Evolutionary conservation across 2,797 vertebrate species (phyloP).

Genomic region (Pterois miles): DNA sequence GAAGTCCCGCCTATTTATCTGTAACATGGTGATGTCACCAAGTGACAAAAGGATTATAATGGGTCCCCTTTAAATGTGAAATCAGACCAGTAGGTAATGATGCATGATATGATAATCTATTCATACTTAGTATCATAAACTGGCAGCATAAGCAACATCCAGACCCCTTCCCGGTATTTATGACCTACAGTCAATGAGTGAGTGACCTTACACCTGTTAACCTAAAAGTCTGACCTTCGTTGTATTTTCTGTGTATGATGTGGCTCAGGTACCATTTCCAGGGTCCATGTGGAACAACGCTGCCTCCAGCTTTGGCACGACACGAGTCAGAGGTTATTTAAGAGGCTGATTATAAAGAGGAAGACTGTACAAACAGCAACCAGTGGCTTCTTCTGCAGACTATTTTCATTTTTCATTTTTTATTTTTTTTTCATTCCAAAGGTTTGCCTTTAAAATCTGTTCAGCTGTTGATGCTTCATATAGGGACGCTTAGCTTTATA

Average conservation of each 20-base stretch:
- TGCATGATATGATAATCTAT: not conserved
- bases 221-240: not conserved
- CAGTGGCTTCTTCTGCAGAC: constrained; percentile 4
- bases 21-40: no score
- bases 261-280: constrained; percentile 90
- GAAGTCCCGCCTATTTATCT: no score
- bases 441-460: constrained; percentile 41
- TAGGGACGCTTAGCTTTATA: constrained; percentile 10
- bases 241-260: constrained; percentile 10
- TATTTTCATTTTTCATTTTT: no score
- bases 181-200: not conserved
- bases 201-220: not conserved
- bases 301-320: constrained; percentile 88
- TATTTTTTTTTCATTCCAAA: constrained; percentile 24
- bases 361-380: constrained; percentile 12
- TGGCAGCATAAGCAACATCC: not conserved
- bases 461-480: constrained; percentile 15
- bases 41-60: no score
- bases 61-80: not conserved
- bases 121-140: constrained; percentile 16
- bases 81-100: not conserved
- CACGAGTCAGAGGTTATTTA: constrained; percentile 86
- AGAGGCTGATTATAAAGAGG: constrained; percentile 3
- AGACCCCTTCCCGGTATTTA: not conserved
- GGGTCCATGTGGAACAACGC: constrained; percentile 91